Conservation (phyloP, 1,140 invertebrate species). For the Drosophila tropicalis region DNA sequence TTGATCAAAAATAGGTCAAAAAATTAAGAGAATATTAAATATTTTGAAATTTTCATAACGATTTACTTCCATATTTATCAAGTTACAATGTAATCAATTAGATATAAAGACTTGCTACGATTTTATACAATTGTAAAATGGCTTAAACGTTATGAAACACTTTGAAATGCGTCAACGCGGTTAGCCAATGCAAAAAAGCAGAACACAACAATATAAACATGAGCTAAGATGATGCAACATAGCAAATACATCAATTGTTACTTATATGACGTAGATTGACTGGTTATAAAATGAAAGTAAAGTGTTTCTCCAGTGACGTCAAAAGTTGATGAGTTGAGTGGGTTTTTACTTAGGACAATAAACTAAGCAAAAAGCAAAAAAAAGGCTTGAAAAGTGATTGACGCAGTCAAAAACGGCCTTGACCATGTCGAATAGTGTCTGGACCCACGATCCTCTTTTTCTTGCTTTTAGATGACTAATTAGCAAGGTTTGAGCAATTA, state of each 20-base stretch:
- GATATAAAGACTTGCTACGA: too few relatives aligned
- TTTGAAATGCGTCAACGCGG: background rate
- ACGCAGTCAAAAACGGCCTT: background rate
- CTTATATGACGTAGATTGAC: constrained; percentile 39
- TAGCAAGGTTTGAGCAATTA: background rate
- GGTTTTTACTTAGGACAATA: constrained; percentile 14
- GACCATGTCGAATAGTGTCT: background rate
- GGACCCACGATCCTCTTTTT: too few relatives aligned
- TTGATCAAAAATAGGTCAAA: too few relatives aligned
- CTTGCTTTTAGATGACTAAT: background rate
- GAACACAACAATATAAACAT: background rate
- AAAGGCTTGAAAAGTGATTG: background rate
- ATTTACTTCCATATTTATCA: too few relatives aligned
- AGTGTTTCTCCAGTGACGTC: background rate
- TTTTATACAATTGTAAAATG: background rate
- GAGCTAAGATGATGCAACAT: constrained; percentile 5
- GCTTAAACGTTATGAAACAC: background rate
- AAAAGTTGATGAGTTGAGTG: constrained; percentile 31
- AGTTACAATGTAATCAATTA: too few relatives aligned
- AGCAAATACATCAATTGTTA: constrained; percentile 16
- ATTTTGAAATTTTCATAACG: too few relatives aligned
- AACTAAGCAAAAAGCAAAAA: background rate
- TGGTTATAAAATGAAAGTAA: background rate
- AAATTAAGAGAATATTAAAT: too few relatives aligned
- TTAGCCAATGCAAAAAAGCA: background rate